These are phyloP conservation scores for Argyresthia goedartella DNA, from an alignment of 2,888 invertebrate species.

Conservation along the genomic window DNA sequence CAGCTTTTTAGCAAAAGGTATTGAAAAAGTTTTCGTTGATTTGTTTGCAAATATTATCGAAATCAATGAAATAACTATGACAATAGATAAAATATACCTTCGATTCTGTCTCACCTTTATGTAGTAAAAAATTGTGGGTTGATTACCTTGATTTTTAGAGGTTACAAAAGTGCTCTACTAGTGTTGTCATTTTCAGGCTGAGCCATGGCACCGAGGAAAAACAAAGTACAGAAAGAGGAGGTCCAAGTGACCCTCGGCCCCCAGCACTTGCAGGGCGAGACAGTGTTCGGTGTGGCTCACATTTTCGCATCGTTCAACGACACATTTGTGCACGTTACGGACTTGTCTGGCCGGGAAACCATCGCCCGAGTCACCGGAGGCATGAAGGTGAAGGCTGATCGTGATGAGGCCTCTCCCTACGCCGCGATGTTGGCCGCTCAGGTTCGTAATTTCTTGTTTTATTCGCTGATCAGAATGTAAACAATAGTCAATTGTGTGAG, in stretches of 20 bases:
- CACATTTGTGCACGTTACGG: constrained; percentile 99
- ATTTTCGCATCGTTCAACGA: constrained; percentile 99
- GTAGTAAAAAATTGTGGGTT: constrained; percentile 19
- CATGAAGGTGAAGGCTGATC: constrained; percentile 99
- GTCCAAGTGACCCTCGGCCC: constrained; percentile 96
- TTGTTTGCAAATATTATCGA: constrained; percentile 22
- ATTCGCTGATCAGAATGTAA: not conserved
- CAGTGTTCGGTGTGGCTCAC: constrained; percentile 98
- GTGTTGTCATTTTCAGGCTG: constrained; percentile 61
- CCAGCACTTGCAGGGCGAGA: constrained; percentile 96
- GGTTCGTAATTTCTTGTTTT: constrained; percentile 55
- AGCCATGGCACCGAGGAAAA: constrained; percentile 96
- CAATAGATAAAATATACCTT: constrained; percentile 10
- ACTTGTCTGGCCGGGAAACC: constrained; percentile 96
- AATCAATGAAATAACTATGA: constrained; percentile 27
- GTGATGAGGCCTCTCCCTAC: constrained; percentile 99
- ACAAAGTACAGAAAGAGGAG: constrained; percentile 96
- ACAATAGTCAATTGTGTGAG: not conserved
- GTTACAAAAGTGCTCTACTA: constrained; percentile 50
- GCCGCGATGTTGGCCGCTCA: constrained; percentile 99
- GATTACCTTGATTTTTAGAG: constrained; percentile 52
- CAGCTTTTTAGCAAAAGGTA: constrained; percentile 65
- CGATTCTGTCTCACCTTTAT: constrained; percentile 12
- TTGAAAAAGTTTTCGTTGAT: constrained; percentile 26
- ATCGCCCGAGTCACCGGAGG: constrained; percentile 96